Conservation (phyloP, 2,113 vertebrate genomes). For the Solea senegalensis region DNA sequence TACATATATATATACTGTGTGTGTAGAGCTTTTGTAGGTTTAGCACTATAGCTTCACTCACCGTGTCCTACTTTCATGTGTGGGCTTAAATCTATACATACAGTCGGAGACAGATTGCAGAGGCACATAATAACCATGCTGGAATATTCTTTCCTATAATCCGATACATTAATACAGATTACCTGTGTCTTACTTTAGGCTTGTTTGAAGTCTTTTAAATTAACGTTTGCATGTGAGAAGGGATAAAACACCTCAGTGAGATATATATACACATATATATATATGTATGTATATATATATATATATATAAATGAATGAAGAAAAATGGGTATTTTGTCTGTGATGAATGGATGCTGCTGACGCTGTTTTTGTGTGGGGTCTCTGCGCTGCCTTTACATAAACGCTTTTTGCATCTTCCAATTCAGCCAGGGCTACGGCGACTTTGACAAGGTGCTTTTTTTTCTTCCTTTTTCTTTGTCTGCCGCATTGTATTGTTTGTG, state of each 20-base stretch:
- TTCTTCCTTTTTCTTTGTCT: not conserved
- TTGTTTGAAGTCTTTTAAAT: constrained; percentile 22
- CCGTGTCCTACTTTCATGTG: constrained; percentile 40
- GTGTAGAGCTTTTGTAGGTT: constrained; percentile 14
- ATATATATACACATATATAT: constrained; percentile 13
- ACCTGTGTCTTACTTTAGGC: constrained; percentile 16
- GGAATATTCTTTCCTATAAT: constrained; percentile 34
- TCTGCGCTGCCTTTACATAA: constrained; percentile 13
- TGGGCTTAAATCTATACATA: constrained; percentile 13
- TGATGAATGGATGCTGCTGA: constrained; percentile 39
- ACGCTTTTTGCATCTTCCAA: constrained; percentile 20
- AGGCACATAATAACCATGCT: constrained; percentile 18
- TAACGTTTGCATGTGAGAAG: constrained; percentile 8
- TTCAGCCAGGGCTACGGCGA: constrained; percentile 14
- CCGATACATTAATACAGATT: constrained; percentile 50
- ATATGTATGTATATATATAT: not conserved
- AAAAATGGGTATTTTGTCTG: constrained; percentile 19
- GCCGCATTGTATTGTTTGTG: constrained; percentile 7
- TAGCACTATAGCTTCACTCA: constrained; percentile 8
- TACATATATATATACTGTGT: not conserved
- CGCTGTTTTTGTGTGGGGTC: constrained; percentile 36
- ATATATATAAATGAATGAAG: not conserved
- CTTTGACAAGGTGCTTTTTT: constrained; percentile 11
- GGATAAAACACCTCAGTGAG: constrained; percentile 17
- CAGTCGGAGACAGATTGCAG: constrained; percentile 37